These are phyloP conservation scores for Philaethria dido DNA, from an alignment of 2,888 invertebrate species.

Conservation along the genomic window DNA sequence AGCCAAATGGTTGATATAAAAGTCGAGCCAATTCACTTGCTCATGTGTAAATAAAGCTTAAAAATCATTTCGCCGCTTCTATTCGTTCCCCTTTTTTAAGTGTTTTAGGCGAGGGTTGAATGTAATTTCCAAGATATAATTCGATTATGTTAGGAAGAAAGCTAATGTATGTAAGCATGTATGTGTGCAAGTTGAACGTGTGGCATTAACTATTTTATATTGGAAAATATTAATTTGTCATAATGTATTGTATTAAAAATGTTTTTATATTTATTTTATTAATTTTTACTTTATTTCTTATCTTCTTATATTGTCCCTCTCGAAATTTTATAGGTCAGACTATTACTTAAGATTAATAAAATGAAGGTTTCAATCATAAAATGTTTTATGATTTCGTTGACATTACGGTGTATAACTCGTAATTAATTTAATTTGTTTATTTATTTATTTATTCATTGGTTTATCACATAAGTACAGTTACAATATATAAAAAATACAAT, in stretches of 20 bases:
- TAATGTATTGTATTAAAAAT: too few relatives aligned
- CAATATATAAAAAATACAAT: too few relatives aligned
- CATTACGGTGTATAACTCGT: too few relatives aligned
- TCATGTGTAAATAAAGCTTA: constrained; percentile 66
- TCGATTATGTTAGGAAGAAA: constrained; percentile 28
- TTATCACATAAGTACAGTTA: too few relatives aligned
- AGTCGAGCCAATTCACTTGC: constrained; percentile 39
- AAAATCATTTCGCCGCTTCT: constrained; percentile 64
- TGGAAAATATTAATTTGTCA: background rate
- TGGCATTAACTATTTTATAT: background rate
- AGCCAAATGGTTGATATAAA: constrained; percentile 27
- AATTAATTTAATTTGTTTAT: too few relatives aligned
- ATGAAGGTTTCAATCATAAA: too few relatives aligned
- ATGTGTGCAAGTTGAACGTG: background rate
- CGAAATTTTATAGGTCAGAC: background rate
- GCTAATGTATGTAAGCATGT: background rate
- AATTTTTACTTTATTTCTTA: background rate
- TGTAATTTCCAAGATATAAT: constrained; percentile 42
- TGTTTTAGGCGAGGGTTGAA: constrained; percentile 53
- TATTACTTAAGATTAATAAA: too few relatives aligned
- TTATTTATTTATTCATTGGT: too few relatives aligned
- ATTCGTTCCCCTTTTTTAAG: constrained; percentile 55
- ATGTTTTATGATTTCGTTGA: too few relatives aligned
- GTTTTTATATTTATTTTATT: background rate
- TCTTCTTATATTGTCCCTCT: background rate